Evolutionary conservation across 2,113 vertebrate species (phyloP), one percentile per base, ranked within the genome.

Genomic region (Solea solea): DNA sequence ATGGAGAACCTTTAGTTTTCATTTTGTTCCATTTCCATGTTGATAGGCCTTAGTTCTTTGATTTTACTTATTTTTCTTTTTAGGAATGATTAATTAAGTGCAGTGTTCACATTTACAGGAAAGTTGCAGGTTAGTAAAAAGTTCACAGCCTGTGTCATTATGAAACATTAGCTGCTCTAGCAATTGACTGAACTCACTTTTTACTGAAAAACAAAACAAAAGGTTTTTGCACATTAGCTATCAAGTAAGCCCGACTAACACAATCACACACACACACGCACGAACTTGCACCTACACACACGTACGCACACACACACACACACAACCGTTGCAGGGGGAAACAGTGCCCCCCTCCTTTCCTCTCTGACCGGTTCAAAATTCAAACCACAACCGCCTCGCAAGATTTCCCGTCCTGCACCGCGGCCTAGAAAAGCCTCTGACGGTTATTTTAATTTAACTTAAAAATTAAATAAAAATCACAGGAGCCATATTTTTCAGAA

Each of bases 381-480:
- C 79, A 89, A 90, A 91, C 83, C 68, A 77, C 65, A 92, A 91
- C 91, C 76, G 79, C 77, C 71, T 54, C 8, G 56, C 27, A 46
- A 7, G 53, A 83, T 77, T 14, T 92, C 89, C 90, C 89, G 86
- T 84, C 58, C 40, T 93, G 90, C 90, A 90, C 85, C 77, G 82
- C 89, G 90, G 88, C 72, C 41, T 8, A 25, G 57, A 53, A 72
- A 72, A 84, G 81, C 71, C 55, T 53, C 48, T 68, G 82, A 90
- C 83, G 72, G 85, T 82, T 77, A 85, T 86, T 76, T 81, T 82
- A 85, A 87, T 87, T 82, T 74, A 78, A 71, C 68, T 79, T 72
- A 77, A 88, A 89, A 91, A 93, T 77, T 91, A 85, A 89, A 86
- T 85, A 84, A 86, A 93, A 93, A 91, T 90, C 83, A 68, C 58